Evolutionary conservation across 2,888 invertebrate species (phyloP).

Genomic region (Empis livida): DNA sequence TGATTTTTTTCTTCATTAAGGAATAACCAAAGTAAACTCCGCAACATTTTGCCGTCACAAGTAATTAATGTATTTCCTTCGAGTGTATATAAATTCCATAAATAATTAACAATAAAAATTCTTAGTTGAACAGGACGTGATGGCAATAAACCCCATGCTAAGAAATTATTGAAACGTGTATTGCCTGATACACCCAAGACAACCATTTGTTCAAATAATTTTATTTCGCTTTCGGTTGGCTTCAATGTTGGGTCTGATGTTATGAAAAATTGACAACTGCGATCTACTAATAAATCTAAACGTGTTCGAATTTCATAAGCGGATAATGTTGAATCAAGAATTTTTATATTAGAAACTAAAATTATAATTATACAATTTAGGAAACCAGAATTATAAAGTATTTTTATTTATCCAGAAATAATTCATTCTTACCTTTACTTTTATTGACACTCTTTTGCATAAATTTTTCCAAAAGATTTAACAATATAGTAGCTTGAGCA

Average conservation of each 20-base stretch:
- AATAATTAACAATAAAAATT: constrained; percentile 26
- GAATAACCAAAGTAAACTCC: constrained; percentile 29
- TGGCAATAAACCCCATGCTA: constrained; percentile 33
- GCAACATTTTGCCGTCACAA: constrained; percentile 34
- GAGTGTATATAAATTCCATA: constrained; percentile 25
- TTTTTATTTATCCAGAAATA: not conserved
- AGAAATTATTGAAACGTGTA: constrained; percentile 30
- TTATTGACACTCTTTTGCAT: constrained; percentile 15
- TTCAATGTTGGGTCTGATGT: constrained; percentile 20
- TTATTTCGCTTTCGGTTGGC: constrained; percentile 25
- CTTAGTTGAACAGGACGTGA: constrained; percentile 27
- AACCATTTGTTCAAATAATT: constrained; percentile 29
- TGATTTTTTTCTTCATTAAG: constrained; percentile 22
- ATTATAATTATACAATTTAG: no score
- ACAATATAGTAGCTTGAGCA: constrained; percentile 26
- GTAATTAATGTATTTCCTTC: constrained; percentile 24
- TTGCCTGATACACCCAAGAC: constrained; percentile 27
- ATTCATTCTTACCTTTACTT: constrained; percentile 17
- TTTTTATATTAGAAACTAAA: constrained; percentile 13
- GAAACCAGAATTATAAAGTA: no score
- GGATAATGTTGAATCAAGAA: constrained; percentile 22
- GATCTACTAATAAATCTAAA: constrained; percentile 31
- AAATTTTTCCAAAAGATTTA: constrained; percentile 22
- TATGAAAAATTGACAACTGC: constrained; percentile 33
- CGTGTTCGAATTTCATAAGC: constrained; percentile 28